Evolutionary conservation across 2,888 invertebrate genomes (phyloP).

Genomic region (Ormia ochracea): DNA sequence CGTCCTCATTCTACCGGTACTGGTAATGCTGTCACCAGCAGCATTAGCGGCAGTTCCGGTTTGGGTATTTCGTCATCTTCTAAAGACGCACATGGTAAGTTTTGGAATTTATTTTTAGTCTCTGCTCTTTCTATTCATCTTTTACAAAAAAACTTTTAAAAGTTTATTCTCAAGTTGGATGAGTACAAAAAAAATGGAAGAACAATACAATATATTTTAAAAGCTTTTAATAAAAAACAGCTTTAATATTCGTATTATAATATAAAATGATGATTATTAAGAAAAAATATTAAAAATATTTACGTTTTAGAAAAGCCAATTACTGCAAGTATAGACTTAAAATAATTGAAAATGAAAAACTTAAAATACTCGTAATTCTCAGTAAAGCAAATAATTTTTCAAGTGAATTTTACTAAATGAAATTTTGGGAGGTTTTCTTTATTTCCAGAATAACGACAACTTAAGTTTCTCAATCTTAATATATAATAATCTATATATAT

Average conservation of each 20-base stretch:
- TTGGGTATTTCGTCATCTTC: constrained; percentile 67
- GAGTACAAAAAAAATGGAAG: constrained; percentile 1
- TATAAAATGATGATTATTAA: too few species aligned
- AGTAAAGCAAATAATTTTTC: too few species aligned
- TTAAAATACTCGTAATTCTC: not conserved
- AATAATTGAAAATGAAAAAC: not conserved
- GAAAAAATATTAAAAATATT: not conserved
- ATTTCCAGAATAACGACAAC: too few species aligned
- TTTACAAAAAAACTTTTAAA: constrained; percentile 43
- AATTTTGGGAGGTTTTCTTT: too few species aligned
- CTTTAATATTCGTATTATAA: not conserved
- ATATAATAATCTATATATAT: too few species aligned
- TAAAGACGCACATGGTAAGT: constrained; percentile 76
- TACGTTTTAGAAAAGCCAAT: not conserved
- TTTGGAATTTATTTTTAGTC: constrained; percentile 8
- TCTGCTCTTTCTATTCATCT: not conserved
- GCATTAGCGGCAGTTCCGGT: constrained; percentile 53
- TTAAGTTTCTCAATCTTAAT: too few species aligned
- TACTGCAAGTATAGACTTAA: not conserved
- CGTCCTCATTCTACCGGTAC: constrained; percentile 67
- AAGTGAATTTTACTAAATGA: too few species aligned
- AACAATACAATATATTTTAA: not conserved
- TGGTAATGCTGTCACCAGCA: constrained; percentile 48
- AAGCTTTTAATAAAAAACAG: not conserved
- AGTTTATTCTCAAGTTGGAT: constrained; percentile 17